These are phyloP conservation scores for Rhogogaster chlorosoma DNA, from an alignment of 2,888 invertebrate genomes.

Conservation along the genomic window DNA sequence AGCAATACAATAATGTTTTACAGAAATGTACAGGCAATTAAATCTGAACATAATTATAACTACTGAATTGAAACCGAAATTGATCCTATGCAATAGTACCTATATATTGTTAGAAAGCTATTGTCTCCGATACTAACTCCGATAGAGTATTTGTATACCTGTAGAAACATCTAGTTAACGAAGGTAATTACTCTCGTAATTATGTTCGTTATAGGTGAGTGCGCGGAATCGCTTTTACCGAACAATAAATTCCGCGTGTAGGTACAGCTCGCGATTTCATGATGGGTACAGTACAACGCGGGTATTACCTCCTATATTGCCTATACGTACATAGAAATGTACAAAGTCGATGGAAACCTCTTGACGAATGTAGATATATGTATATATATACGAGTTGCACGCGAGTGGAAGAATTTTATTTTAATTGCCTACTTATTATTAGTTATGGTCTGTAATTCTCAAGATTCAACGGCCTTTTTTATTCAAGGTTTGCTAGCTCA, in stretches of 20 bases:
- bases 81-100: not conserved
- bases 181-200: slow-evolving; percentile 19
- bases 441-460: not conserved
- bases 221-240: slow-evolving; percentile 13
- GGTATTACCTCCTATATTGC: not conserved
- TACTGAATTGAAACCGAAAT: not conserved
- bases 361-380: not conserved
- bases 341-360: not conserved
- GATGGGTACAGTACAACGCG: not conserved
- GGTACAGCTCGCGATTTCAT: not conserved
- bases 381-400: too few species aligned
- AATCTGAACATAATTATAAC: not conserved
- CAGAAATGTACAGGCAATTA: not conserved
- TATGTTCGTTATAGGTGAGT: slow-evolving; percentile 1
- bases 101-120: slow-evolving; percentile 1
- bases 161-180: not conserved
- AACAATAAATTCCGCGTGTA: not conserved
- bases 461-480: not conserved
- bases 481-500: not conserved
- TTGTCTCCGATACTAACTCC: not conserved
- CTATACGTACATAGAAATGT: not conserved
- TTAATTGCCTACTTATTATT: not conserved
- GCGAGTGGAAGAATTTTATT: not conserved
- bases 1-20: not conserved
- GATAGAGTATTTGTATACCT: not conserved